A percentile compares a stretch with the other conserved stretches of the same genome.
These are phyloP conservation scores for Eucidaris tribuloides DNA, from an alignment of 35 echinoderm and acorn worm genomes.

Conservation along the genomic window DNA sequence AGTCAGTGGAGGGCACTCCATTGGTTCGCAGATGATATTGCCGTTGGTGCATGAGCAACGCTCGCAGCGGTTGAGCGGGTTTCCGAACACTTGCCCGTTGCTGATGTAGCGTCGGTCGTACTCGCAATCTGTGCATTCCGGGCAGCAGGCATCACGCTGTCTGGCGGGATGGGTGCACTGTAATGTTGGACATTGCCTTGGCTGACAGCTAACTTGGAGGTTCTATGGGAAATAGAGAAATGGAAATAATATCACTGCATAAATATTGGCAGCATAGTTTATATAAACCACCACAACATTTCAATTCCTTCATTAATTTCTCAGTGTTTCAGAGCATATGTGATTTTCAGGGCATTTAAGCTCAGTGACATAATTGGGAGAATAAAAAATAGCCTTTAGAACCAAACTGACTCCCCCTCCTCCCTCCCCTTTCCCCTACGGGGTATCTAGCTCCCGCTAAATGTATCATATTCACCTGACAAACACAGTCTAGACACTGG, in stretches of 20 bases:
- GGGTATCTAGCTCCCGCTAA: too few relatives aligned
- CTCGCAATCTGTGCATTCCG: conserved; percentile 60
- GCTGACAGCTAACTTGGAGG: conserved; percentile 25
- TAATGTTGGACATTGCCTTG: conserved; percentile 32
- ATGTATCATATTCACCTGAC: conserved; percentile 56
- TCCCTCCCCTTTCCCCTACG: too few relatives aligned
- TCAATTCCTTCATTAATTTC: neutral
- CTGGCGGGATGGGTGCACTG: conserved; percentile 73
- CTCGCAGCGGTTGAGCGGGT: conserved; percentile 73
- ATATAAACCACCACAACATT: neutral
- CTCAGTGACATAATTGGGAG: too few relatives aligned
- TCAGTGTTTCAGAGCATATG: neutral
- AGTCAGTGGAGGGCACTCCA: conserved; percentile 45
- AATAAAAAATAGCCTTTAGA: too few relatives aligned
- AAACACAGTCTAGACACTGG: conserved; percentile 27
- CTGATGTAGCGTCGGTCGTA: conserved; percentile 67
- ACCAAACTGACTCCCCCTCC: too few relatives aligned
- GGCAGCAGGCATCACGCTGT: conserved; percentile 48
- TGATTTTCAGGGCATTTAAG: neutral
- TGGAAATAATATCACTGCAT: neutral
- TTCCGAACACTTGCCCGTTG: conserved; percentile 61
- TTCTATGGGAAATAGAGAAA: conserved; percentile 22
- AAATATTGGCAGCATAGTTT: neutral
- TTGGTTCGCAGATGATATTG: conserved; percentile 10
- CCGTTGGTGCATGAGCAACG: conserved; percentile 60